Conservation (phyloP, 2,888 invertebrate genomes). For the Synanthedon vespiformis region DNA sequence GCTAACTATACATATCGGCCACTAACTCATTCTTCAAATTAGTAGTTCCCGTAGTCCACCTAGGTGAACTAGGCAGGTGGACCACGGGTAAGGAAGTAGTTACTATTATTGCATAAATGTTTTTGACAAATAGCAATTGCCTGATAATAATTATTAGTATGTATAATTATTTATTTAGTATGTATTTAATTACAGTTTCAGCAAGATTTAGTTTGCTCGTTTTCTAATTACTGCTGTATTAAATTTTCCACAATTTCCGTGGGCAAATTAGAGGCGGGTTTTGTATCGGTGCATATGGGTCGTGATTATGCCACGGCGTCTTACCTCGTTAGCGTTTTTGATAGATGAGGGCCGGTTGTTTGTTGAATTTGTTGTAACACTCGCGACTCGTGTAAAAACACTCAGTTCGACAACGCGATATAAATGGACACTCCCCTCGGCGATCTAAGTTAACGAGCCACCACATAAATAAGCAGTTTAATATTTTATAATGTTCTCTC, state of each 20-base stretch:
- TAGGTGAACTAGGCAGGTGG: too few relatives aligned
- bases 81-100: too few relatives aligned
- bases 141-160: too few relatives aligned
- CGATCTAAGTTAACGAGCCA: constrained; percentile 65
- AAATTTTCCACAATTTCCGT: not conserved
- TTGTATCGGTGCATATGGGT: constrained; percentile 47
- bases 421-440: constrained; percentile 65
- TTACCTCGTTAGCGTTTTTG: constrained; percentile 66
- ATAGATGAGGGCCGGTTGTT: constrained; percentile 66
- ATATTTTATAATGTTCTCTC: constrained; percentile 51
- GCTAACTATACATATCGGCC: too few relatives aligned
- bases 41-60: too few relatives aligned
- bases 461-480: constrained; percentile 59
- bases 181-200: too few relatives aligned
- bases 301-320: constrained; percentile 61
- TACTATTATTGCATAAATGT: too few relatives aligned
- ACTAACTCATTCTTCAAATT: too few relatives aligned
- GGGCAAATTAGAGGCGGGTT: not conserved
- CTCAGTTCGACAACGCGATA: constrained; percentile 61
- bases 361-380: constrained; percentile 65
- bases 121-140: too few relatives aligned
- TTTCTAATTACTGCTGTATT: too few relatives aligned
- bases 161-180: too few relatives aligned
- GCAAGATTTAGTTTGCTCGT: too few relatives aligned
- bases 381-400: constrained; percentile 58